phyloP scores from a whole-genome alignment of 1,140 invertebrate genomes.

The Hydropsyche tenuis region DNA sequence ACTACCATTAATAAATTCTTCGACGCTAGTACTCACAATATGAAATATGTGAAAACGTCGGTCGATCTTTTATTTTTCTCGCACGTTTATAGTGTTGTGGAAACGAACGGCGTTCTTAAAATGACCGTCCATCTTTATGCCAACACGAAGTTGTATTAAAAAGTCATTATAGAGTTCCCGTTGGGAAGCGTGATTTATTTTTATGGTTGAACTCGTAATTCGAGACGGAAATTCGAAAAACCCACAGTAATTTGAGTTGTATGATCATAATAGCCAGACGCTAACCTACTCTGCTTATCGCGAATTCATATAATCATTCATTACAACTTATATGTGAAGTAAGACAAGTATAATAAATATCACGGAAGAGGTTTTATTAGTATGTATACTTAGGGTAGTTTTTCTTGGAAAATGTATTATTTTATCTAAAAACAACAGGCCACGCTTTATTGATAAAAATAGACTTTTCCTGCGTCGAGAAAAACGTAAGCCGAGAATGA shows the following conservation, averaged over 20 bases:
- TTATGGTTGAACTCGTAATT: conserved; percentile 35
- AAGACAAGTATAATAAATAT: too few relatives aligned
- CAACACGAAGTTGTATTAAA: conserved; percentile 39
- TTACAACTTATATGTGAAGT: too few relatives aligned
- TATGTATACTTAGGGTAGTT: too few relatives aligned
- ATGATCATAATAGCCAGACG: background rate
- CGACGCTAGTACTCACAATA: too few relatives aligned
- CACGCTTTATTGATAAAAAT: too few relatives aligned
- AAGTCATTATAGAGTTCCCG: conserved; percentile 38
- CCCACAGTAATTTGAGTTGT: background rate
- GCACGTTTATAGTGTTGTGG: background rate
- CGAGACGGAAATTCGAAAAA: conserved; percentile 32
- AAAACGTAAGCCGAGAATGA: too few relatives aligned
- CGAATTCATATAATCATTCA: background rate
- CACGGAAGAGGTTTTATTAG: too few relatives aligned
- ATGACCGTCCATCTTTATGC: conserved; percentile 6
- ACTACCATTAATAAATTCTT: too few relatives aligned
- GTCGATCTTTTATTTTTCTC: background rate
- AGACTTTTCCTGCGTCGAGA: too few relatives aligned
- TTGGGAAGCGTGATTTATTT: conserved; percentile 43
- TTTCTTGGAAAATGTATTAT: too few relatives aligned
- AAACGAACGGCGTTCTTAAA: conserved; percentile 7
- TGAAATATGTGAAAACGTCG: too few relatives aligned
- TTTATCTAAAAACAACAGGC: too few relatives aligned
- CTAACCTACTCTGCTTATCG: conserved; percentile 1